Conservation (phyloP, 92 coral and sea anemone genomes). For the Palythoa grandiflora region DNA sequence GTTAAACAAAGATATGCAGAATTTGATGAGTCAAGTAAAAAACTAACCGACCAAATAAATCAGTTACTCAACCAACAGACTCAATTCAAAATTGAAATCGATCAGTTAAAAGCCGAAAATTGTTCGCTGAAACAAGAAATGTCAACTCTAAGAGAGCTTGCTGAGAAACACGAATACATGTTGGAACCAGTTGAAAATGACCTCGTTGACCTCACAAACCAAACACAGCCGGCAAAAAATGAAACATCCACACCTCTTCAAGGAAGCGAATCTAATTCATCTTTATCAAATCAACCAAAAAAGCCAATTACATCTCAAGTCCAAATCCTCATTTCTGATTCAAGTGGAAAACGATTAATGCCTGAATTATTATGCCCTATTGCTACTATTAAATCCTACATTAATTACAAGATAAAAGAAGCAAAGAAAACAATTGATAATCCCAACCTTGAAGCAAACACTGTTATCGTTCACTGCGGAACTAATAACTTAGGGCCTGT, state of each 20-base stretch:
- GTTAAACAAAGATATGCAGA: neutral
- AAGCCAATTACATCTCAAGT: neutral
- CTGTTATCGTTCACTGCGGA: slow-evolving; percentile 57
- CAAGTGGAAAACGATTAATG: slow-evolving; percentile 50
- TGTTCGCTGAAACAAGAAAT: neutral
- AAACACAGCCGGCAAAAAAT: slow-evolving; percentile 5
- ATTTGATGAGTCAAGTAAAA: neutral
- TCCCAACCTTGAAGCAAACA: neutral
- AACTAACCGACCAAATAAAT: neutral
- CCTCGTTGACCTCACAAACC: neutral
- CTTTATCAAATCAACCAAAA: neutral
- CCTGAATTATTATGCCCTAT: slow-evolving; percentile 47
- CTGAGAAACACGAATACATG: neutral
- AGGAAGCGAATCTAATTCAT: neutral
- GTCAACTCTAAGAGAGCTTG: neutral
- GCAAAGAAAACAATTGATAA: slow-evolving; percentile 31
- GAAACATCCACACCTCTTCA: neutral
- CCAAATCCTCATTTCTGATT: slow-evolving; percentile 28
- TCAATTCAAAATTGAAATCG: neutral
- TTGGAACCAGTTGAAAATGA: neutral
- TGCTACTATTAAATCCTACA: slow-evolving; percentile 4
- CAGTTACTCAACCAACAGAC: neutral
- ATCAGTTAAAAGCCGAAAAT: neutral
- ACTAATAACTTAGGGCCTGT: slow-evolving; percentile 45
- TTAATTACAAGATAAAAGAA: slow-evolving; percentile 33